phyloP scores from a whole-genome alignment of 64 coral and sea anemone genomes.

The Exaiptasia diaphana region DNA sequence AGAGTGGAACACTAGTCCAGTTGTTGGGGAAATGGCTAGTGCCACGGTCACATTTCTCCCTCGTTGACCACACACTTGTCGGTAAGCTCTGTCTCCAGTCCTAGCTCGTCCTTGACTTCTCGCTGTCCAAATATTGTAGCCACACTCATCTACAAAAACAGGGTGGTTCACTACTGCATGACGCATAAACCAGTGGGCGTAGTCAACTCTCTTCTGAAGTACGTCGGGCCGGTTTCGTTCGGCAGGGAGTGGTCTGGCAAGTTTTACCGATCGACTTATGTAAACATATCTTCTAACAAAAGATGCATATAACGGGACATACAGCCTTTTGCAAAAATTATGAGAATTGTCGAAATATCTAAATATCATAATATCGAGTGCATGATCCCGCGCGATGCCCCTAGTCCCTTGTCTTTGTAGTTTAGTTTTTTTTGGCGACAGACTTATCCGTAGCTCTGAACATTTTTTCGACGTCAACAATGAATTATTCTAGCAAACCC shows the following conservation, averaged over 20 bases:
- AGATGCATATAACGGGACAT: too few species aligned
- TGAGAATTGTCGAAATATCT: too few species aligned
- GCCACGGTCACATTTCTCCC: slow-evolving; percentile 20
- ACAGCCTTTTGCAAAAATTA: too few species aligned
- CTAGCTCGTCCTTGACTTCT: not conserved
- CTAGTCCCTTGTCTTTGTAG: too few species aligned
- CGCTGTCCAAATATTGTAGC: slow-evolving; percentile 4
- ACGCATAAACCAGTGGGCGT: slow-evolving; percentile 20
- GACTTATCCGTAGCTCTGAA: too few species aligned
- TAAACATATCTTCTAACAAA: too few species aligned
- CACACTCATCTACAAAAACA: not conserved
- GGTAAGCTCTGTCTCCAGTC: not conserved
- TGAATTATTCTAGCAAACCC: too few species aligned
- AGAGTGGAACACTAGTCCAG: not conserved
- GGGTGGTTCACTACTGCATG: not conserved
- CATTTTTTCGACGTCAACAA: too few species aligned
- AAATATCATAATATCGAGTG: too few species aligned
- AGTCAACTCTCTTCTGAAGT: not conserved
- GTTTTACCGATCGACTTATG: too few species aligned
- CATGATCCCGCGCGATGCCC: too few species aligned
- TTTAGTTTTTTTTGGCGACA: too few species aligned
- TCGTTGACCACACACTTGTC: not conserved
- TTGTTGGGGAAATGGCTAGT: not conserved
- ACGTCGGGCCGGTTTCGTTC: not conserved
- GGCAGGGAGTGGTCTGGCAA: not conserved